Base-by-base conservation (phyloP, 2,797 vertebrate species). In the Scleropages formosus region DNA sequence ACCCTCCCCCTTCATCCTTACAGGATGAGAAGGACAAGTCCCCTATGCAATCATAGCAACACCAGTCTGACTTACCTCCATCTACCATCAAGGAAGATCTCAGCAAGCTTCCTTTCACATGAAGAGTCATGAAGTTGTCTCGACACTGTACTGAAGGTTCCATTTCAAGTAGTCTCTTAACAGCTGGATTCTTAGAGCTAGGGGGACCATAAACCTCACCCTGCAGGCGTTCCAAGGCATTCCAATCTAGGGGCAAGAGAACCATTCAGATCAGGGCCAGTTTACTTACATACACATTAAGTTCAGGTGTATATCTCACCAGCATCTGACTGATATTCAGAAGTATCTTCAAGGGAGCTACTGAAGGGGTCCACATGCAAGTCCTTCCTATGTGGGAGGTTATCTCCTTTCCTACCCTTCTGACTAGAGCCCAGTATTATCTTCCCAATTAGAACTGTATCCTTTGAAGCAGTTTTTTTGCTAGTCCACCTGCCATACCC, bases 141-240 rank as follows among this genome's bases (percentile, higher is more conserved):
- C 73, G 85, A 79, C 92, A 93, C 79, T 92, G 89, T 66, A 93
- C 90, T 47, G 75, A 82, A 8, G 91, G 90, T 8, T 87, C 85
- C 85, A 89, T 78, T 77, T 83, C 81, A 53, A 91, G 82, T 15
- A 93, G 82, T 4, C 0, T 75, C 8, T 86, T 75, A 24, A 90
- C 75, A 6, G 81, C 79, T 31, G 53, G 20, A 12, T 39, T 67
- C 13, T 72, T 66, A 0, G 9, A n/a, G 31, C 10, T 73, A 46
- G 56, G 51, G 6, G 31, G 20, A 1, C 4, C 67, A 59, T 80
- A 18, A 56, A 1, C 71, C 1, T 77, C 60, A 12, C 20, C 76
- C 58, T 78, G 8, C n/a, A 47, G 39, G 12, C 63, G 75, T 11
- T n/a, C 66, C 7, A 66, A n/a, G 4, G 78, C 46, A 15, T 75